A percentile compares a stretch with the other conserved stretches of the same genome.
phyloP scores from a whole-genome alignment of 2,797 vertebrate species.

The Allobates femoralis region DNA sequence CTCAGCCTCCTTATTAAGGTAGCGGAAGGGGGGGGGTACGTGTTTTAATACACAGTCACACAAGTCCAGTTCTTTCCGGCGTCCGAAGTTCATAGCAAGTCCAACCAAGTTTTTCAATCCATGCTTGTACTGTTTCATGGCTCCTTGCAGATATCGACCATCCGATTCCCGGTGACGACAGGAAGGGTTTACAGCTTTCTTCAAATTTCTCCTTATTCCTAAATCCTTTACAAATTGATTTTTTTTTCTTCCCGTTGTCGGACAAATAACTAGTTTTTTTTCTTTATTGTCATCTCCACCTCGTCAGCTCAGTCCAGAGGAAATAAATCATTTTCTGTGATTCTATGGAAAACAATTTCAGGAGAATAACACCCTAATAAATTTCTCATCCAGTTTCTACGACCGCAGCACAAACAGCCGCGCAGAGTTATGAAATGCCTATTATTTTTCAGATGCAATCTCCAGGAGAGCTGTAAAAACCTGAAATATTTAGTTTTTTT shows the following conservation, averaged over 20 bases:
- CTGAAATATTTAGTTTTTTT: no score
- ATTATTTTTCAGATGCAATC: background rate
- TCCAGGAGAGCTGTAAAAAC: no score
- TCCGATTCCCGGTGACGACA: no score
- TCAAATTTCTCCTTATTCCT: background rate
- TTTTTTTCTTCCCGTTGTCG: background rate
- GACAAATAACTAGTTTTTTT: background rate
- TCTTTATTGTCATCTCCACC: background rate
- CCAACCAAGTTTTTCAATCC: no score
- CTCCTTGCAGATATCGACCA: background rate
- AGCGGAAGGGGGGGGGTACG: no score
- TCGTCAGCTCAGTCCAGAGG: background rate
- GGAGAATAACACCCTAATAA: conserved; percentile 2
- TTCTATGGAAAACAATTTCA: conserved; percentile 1
- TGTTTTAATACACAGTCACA: no score
- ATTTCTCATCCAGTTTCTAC: background rate
- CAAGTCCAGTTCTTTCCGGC: no score
- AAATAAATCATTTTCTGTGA: background rate
- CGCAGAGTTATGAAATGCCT: background rate
- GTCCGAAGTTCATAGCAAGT: no score
- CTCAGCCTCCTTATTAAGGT: background rate
- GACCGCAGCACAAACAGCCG: background rate
- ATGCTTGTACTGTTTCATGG: no score
- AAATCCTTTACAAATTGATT: conserved; percentile 2
- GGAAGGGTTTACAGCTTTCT: no score